Base-by-base conservation (phyloP, 2,113 vertebrate genomes). In the Copsychus sechellarum region DNA sequence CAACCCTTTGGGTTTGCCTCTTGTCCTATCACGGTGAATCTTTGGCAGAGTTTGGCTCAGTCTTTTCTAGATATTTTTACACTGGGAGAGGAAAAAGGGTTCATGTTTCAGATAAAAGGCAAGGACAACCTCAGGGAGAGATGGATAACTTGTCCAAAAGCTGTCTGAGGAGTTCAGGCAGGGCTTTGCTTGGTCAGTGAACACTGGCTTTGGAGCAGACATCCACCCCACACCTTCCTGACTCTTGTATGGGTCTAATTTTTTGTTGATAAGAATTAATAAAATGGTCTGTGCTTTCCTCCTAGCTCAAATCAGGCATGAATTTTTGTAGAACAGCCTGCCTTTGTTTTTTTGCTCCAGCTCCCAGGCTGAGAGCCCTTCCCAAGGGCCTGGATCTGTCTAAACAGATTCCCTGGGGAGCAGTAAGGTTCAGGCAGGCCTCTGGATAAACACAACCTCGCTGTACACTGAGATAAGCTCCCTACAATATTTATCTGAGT, bases 161-260 rank as follows among this genome's bases (percentile, higher is more conserved):
- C 18, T 58, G 9, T 31, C 73, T 74, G 70, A 56, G 23, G 16
- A 92, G 66, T 58, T 14, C 33, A 54, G 38, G 7, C 4, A 38
- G 43, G 43, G 36, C 14, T 87, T 78, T 66, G 8, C 19, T 53
- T 50, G 42, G 16, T 48, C n/a, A 16, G 3, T 29, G 36, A 14
- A 24, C 12, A 34, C 4, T 18, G n/a, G 3, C 24, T 78, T 43
- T 74, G 51, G 12, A 31, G 25, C 7, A 43, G 13, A 28, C 10
- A 36, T 29, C 8, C 45, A 45, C 10, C 38, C 56, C 42, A 45
- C 8, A 3, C 16, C 8, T 81, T n/a, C 19, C 31, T 0, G 2
- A 36, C 3, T 2, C 10, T 43, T 48, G 8, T 4, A 3, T 4
- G 15, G 36, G 9, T 4, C 15, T 43, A 1, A 16, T 42, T 33